Conservation (phyloP, 2,888 invertebrate genomes). For the Slavum lentiscoides region DNA sequence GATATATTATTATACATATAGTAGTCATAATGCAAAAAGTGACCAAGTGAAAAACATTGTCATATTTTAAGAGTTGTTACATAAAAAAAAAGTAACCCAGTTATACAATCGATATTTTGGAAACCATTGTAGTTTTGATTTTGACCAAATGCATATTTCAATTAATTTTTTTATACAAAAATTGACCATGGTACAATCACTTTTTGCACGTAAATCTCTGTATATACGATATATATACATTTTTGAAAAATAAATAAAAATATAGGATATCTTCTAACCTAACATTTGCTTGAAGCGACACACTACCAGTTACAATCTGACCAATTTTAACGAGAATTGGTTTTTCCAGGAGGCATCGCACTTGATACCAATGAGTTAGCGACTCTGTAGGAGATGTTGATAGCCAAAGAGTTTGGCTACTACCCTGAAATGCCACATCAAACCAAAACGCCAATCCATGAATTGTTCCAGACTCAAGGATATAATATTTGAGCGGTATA, state of each 20-base stretch:
- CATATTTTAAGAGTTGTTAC: too few species aligned
- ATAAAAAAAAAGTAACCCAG: too few species aligned
- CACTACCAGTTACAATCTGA: constrained; percentile 84
- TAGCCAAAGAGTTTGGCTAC: constrained; percentile 88
- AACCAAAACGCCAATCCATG: constrained; percentile 99
- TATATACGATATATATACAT: too few species aligned
- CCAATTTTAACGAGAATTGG: constrained; percentile 95
- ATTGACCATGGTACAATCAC: too few species aligned
- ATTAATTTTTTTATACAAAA: too few species aligned
- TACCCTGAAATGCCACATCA: constrained; percentile 94
- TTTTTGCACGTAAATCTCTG: too few species aligned
- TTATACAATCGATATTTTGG: too few species aligned
- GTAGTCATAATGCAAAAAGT: too few species aligned
- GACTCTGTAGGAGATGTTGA: constrained; percentile 98
- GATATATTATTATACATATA: too few species aligned
- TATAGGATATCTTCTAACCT: constrained; percentile 63
- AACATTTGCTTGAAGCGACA: constrained; percentile 87
- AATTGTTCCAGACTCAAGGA: constrained; percentile 89
- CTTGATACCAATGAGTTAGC: constrained; percentile 99
- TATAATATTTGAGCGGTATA: constrained; percentile 90
- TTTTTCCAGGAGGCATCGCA: constrained; percentile 89
- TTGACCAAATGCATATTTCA: too few species aligned
- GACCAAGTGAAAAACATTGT: too few species aligned
- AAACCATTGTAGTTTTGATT: too few species aligned
- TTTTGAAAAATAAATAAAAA: neutral